A percentile compares a stretch with the other conserved stretches of the same genome.
Evolutionary conservation across 2,888 invertebrate genomes (phyloP).

Genomic region (Campopleginae sp.): DNA sequence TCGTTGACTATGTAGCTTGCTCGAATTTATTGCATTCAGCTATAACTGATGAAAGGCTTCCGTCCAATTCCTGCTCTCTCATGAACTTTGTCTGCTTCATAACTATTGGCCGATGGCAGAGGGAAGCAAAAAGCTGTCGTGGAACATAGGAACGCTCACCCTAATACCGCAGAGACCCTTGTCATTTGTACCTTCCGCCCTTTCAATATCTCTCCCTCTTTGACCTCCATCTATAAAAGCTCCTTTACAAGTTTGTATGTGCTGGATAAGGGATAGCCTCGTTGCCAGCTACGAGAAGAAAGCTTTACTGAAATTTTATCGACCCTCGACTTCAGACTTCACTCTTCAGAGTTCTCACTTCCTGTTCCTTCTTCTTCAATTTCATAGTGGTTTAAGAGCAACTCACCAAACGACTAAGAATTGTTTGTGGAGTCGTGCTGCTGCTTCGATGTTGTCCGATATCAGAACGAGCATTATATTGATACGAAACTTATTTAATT

Average conservation of each 20-base stretch:
- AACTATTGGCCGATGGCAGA: not conserved
- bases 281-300: conserved; percentile 43
- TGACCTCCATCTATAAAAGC: conserved; percentile 18
- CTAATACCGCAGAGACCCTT: conserved; percentile 44
- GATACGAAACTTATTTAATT: not conserved
- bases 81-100: conserved; percentile 4
- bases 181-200: conserved; percentile 51
- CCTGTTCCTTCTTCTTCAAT: conserved; percentile 2
- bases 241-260: conserved; percentile 27
- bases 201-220: conserved; percentile 21
- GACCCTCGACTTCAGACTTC: conserved; percentile 26
- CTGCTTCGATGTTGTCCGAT: not conserved
- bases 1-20: not conserved
- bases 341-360: conserved; percentile 2
- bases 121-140: conserved; percentile 27
- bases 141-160: conserved; percentile 34
- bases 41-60: conserved; percentile 7
- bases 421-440: not conserved
- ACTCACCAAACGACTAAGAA: not conserved
- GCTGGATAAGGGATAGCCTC: conserved; percentile 21
- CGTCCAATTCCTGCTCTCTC: not conserved
- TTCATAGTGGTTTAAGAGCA: not conserved
- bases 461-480: not conserved
- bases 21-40: not conserved
- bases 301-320: conserved; percentile 53